Evolutionary conservation across 2,113 vertebrate species (phyloP).

Genomic region (Ondatra zibethicus): DNA sequence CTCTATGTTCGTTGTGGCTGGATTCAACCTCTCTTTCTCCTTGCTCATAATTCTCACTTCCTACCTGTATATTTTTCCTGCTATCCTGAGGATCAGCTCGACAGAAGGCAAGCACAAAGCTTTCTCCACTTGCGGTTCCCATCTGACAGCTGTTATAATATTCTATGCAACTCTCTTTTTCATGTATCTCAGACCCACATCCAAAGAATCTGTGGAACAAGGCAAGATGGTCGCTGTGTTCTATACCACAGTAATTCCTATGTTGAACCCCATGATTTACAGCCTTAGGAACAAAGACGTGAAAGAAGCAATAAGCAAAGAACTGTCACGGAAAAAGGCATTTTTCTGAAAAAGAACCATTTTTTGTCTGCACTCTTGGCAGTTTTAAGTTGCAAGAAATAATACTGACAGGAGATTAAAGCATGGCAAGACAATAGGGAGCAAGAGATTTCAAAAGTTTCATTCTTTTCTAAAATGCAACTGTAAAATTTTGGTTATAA

Average conservation of each 20-base stretch:
- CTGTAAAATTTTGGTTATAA: background rate
- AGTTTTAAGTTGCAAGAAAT: background rate
- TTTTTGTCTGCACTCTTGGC: background rate
- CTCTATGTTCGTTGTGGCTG: conserved; percentile 64
- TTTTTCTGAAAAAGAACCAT: background rate
- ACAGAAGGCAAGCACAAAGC: conserved; percentile 57
- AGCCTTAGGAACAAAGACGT: conserved; percentile 78
- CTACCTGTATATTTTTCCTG: conserved; percentile 63
- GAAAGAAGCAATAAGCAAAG: conserved; percentile 61
- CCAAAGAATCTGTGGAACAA: conserved; percentile 60
- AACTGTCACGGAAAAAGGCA: background rate
- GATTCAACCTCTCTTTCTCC: conserved; percentile 55
- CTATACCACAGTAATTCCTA: conserved; percentile 73
- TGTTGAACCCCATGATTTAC: conserved; percentile 77
- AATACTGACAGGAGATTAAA: background rate
- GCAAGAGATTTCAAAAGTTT: accelerated
- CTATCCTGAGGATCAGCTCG: conserved; percentile 49
- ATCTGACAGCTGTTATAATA: conserved; percentile 63
- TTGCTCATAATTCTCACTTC: conserved; percentile 70
- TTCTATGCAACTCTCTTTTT: conserved; percentile 73
- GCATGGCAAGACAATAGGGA: background rate
- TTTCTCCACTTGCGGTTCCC: conserved; percentile 71
- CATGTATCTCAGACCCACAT: conserved; percentile 71
- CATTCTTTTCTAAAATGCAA: background rate
- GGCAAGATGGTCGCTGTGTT: conserved; percentile 73